phyloP scores from a whole-genome alignment of 2,797 vertebrate species.

The Notoglanidium macrostoma region DNA sequence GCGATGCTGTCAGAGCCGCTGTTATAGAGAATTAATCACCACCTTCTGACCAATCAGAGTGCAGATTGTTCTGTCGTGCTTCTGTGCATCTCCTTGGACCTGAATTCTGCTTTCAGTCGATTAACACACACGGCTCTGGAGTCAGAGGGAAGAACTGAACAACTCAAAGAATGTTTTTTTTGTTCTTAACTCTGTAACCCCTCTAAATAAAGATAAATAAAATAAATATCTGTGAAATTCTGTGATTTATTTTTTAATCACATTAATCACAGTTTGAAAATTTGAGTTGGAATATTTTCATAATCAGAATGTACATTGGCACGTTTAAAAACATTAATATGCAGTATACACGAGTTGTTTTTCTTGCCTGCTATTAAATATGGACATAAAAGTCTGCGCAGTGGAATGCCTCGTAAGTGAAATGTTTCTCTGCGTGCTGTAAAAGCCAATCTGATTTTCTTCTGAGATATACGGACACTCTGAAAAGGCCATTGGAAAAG shows the following conservation, averaged over 20 bases:
- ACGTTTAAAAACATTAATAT: neutral
- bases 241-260: neutral
- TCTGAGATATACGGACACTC: neutral
- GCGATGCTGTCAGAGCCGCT: neutral
- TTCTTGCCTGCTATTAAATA: neutral
- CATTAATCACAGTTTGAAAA: neutral
- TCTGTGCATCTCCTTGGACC: no score
- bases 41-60: neutral
- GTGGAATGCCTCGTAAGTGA: neutral
- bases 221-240: neutral
- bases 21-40: neutral
- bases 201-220: neutral
- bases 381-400: neutral
- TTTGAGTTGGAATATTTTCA: neutral
- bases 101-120: neutral
- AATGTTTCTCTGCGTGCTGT: neutral
- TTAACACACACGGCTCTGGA: neutral
- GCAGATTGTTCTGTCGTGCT: no score
- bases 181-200: neutral
- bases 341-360: neutral
- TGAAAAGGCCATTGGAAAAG: constrained; percentile 26
- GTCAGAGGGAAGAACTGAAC: neutral
- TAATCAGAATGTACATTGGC: neutral
- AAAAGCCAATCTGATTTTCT: neutral
- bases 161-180: neutral